Percentiles rank a stretch among this genome's conserved stretches.
Conservation (phyloP, 1,140 invertebrate species). For the Panagrolaimus sp. region DNA sequence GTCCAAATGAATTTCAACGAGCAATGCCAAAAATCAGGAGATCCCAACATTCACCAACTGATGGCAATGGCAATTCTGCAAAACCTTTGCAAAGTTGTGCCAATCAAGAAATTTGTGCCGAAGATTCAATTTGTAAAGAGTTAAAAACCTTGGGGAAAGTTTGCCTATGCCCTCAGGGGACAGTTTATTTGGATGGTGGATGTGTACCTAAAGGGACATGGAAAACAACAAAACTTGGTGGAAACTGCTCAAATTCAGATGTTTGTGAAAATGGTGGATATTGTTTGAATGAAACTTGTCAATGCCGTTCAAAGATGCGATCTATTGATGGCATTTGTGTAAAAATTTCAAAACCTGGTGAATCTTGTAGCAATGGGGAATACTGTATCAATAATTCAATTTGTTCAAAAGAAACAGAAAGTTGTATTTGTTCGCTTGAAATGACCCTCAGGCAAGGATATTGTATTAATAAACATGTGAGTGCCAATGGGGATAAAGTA, state of each 20-base stretch:
- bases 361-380: conserved; percentile 38
- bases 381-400: conserved; percentile 35
- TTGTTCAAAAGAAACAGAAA: conserved; percentile 33
- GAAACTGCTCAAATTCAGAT: conserved; percentile 31
- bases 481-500: conserved; percentile 11
- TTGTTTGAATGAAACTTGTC: conserved; percentile 36
- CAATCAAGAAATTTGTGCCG: conserved; percentile 27
- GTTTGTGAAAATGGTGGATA: conserved; percentile 44
- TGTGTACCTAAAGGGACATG: conserved; percentile 23
- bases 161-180: conserved; percentile 37
- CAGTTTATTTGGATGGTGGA: conserved; percentile 37
- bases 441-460: conserved; percentile 1
- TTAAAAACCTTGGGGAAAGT: conserved; percentile 15
- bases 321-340: conserved; percentile 37
- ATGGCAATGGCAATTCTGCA: background rate
- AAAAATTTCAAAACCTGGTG: conserved; percentile 28
- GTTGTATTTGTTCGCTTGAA: conserved; percentile 43
- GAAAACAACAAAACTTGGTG: conserved; percentile 31
- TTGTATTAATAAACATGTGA: background rate
- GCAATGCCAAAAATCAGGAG: background rate
- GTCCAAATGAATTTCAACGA: background rate
- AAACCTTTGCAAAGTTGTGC: conserved; percentile 33
- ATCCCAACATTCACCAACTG: background rate
- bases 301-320: conserved; percentile 22
- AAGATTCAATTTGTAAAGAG: conserved; percentile 32